Evolutionary conservation across 1,140 invertebrate species (phyloP), one percentile per base, ranked within the genome.

Genomic region (Dysdera silvatica): DNA sequence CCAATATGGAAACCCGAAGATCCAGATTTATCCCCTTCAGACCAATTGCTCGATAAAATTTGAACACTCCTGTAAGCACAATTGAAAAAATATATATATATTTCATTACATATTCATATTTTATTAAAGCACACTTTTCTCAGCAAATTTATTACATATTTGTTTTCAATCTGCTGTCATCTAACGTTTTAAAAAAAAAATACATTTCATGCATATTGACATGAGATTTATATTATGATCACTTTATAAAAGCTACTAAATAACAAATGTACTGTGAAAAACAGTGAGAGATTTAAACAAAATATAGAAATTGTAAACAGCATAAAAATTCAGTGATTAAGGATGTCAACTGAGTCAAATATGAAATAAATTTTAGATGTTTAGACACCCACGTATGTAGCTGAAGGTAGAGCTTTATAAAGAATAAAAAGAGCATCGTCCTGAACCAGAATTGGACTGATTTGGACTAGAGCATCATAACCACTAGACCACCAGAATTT

Each of bases 21-120:
- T 18, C 61, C 73, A 35, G 67, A 66, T 54, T 71, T 75, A 43
- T 77, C 76, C 14, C 74, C 73, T 29, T 77, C 74, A 67, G 77
- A 76, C n/a, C 76, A 73, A 61, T 81, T 79, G 61, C 80, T 82
- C 18, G 81, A 82, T 32, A 81, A 73, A 8, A 83, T 58, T 29
- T 68, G 12, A 7, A 68, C 64, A 18, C 23, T 62, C 67, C 67
- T 68, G 24, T 3, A 32, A 62, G n/a, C n/a, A n/a, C n/a, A n/a
- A n/a, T n/a, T n/a, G 31, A 54, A 31, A 54, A 31, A 41, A 54
- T 31, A 33, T 48, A 45, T 47, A 24, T 53, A 18, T 18, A n/a
- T 1, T 12, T 82, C 79, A 75, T 76, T 79, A 52, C n/a, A 73
- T 72, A 48, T 56, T 51, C 20, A 56, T 23, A 6, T 31, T 37